Percentiles rank a stretch among this genome's conserved stretches.
Evolutionary conservation across 2,797 vertebrate genomes (phyloP).

Genomic region (Lagodon rhomboides): DNA sequence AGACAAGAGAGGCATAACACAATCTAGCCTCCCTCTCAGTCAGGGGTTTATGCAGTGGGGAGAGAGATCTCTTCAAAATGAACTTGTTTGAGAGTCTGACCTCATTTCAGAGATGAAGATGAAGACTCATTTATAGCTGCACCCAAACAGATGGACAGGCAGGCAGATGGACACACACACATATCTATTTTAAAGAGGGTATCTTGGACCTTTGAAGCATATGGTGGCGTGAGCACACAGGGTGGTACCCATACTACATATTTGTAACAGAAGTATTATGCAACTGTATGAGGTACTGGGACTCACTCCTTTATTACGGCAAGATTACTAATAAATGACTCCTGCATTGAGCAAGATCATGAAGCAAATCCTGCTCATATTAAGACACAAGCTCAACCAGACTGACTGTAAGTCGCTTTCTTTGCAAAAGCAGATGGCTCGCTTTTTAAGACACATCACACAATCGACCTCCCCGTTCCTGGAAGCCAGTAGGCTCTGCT

Average conservation of each 20-base stretch:
- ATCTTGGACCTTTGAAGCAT: conserved; percentile 53
- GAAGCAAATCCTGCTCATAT: neutral
- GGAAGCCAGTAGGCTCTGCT: conserved; percentile 79
- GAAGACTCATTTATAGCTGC: conserved; percentile 52
- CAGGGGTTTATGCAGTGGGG: conserved; percentile 20
- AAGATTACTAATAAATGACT: neutral
- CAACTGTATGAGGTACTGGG: neutral
- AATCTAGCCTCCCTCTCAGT: conserved; percentile 16
- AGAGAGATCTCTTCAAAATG: conserved; percentile 17
- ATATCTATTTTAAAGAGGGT: conserved; percentile 46
- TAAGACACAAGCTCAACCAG: conserved; percentile 26
- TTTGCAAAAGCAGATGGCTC: conserved; percentile 63
- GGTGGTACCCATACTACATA: conserved; percentile 1
- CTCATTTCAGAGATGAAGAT: conserved; percentile 61
- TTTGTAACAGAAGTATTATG: conserved; percentile 8
- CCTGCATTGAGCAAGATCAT: neutral
- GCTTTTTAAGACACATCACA: conserved; percentile 61
- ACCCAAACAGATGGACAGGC: conserved; percentile 63
- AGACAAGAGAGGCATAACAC: conserved; percentile 48
- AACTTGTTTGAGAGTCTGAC: conserved; percentile 56
- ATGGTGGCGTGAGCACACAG: conserved; percentile 38
- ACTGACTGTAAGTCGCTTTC: conserved; percentile 42
- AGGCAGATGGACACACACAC: conserved; percentile 59
- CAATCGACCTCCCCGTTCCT: conserved; percentile 72
- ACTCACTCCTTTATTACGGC: neutral